Percentiles rank a stretch among this genome's conserved stretches.
Conservation (phyloP, 2,797 vertebrate species). For the Macropus fuliginosus region DNA sequence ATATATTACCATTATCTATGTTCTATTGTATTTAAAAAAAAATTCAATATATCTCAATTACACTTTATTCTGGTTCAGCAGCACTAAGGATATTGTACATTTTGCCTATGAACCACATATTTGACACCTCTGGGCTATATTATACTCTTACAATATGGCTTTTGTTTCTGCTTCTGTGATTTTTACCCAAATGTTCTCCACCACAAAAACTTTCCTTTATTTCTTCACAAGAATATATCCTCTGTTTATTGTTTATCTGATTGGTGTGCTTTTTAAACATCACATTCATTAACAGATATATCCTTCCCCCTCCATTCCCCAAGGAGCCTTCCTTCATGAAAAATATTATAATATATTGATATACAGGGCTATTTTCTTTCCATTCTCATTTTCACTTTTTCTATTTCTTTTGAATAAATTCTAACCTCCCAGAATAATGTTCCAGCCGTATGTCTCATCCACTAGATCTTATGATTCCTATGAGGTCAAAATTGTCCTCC, state of each 20-base stretch:
- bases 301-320: background rate
- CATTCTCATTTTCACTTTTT: background rate
- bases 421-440: background rate
- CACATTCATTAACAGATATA: background rate
- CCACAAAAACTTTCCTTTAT: background rate
- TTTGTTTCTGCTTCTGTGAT: background rate
- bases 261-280: background rate
- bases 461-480: background rate
- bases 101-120: background rate
- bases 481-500: background rate
- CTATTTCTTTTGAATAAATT: background rate
- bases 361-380: background rate
- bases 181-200: background rate
- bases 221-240: background rate
- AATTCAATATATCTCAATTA: background rate
- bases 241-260: background rate
- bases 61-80: background rate
- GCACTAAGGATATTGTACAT: background rate
- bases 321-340: background rate
- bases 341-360: background rate
- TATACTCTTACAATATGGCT: background rate
- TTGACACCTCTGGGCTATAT: background rate
- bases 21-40: background rate
- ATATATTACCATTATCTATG: background rate
- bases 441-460: background rate